Conservation (phyloP, 35 echinoderm and acorn worm species). For the Anneissia japonica region DNA sequence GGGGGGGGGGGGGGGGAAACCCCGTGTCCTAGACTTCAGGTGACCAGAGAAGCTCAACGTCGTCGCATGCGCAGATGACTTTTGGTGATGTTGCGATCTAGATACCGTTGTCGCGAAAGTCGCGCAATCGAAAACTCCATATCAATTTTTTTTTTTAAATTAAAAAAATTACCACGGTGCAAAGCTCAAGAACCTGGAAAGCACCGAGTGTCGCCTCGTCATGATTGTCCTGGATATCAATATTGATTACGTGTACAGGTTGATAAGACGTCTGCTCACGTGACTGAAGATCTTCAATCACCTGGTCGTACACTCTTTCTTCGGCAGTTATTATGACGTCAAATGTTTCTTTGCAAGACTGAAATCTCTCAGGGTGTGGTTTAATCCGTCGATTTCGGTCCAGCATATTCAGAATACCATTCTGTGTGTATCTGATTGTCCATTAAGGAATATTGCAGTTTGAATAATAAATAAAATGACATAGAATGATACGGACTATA, state of each 20-base stretch:
- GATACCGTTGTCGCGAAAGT: background rate
- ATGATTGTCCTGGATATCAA: constrained; percentile 94
- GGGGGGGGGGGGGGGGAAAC: background rate
- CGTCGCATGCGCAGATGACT: background rate
- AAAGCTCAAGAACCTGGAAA: constrained; percentile 62
- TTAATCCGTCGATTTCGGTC: constrained; percentile 86
- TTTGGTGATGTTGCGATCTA: too few species aligned
- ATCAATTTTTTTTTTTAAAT: background rate
- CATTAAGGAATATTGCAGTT: constrained; percentile 43
- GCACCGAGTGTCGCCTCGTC: constrained; percentile 91
- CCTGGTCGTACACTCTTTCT: constrained; percentile 94
- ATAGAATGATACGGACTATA: too few species aligned
- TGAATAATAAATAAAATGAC: too few species aligned
- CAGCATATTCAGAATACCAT: constrained; percentile 88
- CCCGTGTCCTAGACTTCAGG: background rate
- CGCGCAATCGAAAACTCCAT: background rate
- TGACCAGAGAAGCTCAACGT: background rate
- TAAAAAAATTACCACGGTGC: constrained; percentile 47
- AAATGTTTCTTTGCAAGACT: constrained; percentile 67
- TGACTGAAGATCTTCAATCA: constrained; percentile 75
- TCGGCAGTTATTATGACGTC: constrained; percentile 78
- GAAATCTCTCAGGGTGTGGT: constrained; percentile 72
- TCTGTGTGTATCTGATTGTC: constrained; percentile 83
- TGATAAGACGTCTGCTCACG: constrained; percentile 38
- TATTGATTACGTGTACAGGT: constrained; percentile 83